phyloP scores from a whole-genome alignment of 2,888 invertebrate species.

The Eilema caniola region DNA sequence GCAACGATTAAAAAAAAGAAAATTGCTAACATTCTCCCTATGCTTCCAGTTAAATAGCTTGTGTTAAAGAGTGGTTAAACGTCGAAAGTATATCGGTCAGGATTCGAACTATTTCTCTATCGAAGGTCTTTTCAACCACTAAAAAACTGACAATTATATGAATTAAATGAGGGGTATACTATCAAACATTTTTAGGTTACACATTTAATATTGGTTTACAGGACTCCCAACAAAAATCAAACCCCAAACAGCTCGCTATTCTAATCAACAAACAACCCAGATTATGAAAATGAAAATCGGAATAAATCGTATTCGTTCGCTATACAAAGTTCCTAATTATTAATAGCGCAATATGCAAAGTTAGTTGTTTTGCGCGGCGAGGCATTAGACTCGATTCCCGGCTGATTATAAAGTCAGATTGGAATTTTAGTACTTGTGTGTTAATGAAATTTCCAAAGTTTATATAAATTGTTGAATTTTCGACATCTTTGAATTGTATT shows the following conservation, averaged over 20 bases:
- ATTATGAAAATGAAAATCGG: constrained; percentile 57
- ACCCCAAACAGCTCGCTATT: constrained; percentile 4
- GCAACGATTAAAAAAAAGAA: too few species aligned
- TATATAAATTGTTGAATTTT: constrained; percentile 24
- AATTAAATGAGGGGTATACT: too few species aligned
- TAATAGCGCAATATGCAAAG: constrained; percentile 82
- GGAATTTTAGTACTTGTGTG: constrained; percentile 67
- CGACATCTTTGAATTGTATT: constrained; percentile 12
- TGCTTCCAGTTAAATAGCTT: too few species aligned
- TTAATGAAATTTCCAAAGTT: constrained; percentile 59
- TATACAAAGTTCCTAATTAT: constrained; percentile 70
- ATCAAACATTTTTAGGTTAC: too few species aligned
- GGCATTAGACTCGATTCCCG: constrained; percentile 56
- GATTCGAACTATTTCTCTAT: too few species aligned
- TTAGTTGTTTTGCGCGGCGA: constrained; percentile 67
- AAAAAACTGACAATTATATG: too few species aligned
- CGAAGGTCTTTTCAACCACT: too few species aligned
- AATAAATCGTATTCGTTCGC: constrained; percentile 70
- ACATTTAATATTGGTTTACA: not conserved
- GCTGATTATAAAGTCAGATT: constrained; percentile 83
- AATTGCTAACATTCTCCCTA: too few species aligned
- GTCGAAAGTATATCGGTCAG: too few species aligned
- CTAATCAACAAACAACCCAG: constrained; percentile 21
- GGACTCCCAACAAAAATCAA: constrained; percentile 25
- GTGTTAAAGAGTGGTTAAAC: too few species aligned